phyloP scores from a whole-genome alignment of 2,888 invertebrate species.

The Chymomyza caudatula region DNA sequence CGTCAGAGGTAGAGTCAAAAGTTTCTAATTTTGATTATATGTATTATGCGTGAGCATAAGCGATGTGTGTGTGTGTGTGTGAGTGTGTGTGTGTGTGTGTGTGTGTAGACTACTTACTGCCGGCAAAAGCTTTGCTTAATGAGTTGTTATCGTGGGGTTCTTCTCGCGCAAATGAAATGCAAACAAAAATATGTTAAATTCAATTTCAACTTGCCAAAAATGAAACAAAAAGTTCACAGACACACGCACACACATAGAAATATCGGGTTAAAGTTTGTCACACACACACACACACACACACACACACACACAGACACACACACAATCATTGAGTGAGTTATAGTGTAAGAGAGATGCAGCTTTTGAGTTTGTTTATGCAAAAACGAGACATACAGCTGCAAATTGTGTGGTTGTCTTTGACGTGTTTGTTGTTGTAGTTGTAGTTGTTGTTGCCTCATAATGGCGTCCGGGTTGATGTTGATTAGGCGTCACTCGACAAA shows the following conservation, averaged over 20 bases:
- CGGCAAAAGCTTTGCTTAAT: conserved; percentile 40
- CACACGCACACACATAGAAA: background rate
- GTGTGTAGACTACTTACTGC: background rate
- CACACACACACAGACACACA: conserved; percentile 3
- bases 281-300: background rate
- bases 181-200: conserved; percentile 45
- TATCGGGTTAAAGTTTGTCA: background rate
- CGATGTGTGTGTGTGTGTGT: too few relatives aligned
- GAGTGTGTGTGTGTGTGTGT: background rate
- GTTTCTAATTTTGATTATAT: background rate
- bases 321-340: background rate
- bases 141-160: conserved; percentile 19
- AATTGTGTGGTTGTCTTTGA: conserved; percentile 52
- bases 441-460: conserved; percentile 25
- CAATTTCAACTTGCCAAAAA: conserved; percentile 53
- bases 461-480: conserved; percentile 59
- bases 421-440: background rate
- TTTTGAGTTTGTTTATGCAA: background rate
- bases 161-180: conserved; percentile 54
- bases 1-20: conserved; percentile 10
- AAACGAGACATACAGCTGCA: conserved; percentile 47
- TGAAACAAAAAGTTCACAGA: conserved; percentile 35
- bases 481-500: conserved; percentile 59
- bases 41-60: background rate
- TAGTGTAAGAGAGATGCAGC: background rate